A percentile compares a stretch with the other conserved stretches of the same genome.
These are phyloP conservation scores for Variabilichromis moorii DNA, from an alignment of 2,113 vertebrate species.

Conservation along the genomic window DNA sequence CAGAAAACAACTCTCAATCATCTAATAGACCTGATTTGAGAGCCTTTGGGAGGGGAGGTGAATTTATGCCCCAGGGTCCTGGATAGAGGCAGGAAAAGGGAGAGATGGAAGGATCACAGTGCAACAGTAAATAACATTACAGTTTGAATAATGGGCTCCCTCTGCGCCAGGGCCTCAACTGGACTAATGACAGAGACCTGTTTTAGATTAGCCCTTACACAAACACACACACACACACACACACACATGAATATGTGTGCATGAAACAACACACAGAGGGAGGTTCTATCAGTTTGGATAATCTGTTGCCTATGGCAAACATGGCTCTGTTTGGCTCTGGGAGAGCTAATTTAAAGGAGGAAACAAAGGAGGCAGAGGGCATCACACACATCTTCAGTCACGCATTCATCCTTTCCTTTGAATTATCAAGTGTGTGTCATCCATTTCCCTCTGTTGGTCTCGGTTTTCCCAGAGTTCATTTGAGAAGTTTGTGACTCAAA, in stretches of 20 bases:
- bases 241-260: not conserved
- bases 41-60: constrained; percentile 11
- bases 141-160: constrained; percentile 64
- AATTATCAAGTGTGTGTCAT: not conserved
- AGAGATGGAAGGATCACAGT: constrained; percentile 39
- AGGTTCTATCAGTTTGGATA: constrained; percentile 25
- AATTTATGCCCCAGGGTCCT: constrained; percentile 1
- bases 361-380: not conserved
- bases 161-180: constrained; percentile 39
- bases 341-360: not conserved
- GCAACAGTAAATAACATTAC: constrained; percentile 63
- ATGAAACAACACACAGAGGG: not conserved
- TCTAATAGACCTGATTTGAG: constrained; percentile 25
- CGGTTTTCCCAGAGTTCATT: not conserved
- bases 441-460: not conserved
- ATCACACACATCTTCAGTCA: constrained; percentile 15
- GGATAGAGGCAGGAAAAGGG: constrained; percentile 1
- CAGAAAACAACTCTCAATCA: constrained; percentile 35
- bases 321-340: not conserved
- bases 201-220: constrained; percentile 52
- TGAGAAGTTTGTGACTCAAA: not conserved
- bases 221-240: constrained; percentile 18
- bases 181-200: constrained; percentile 63
- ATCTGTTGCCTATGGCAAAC: not conserved
- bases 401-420: not conserved